Conservation (phyloP, 2,888 invertebrate genomes). For the Latrodectus hesperus region DNA sequence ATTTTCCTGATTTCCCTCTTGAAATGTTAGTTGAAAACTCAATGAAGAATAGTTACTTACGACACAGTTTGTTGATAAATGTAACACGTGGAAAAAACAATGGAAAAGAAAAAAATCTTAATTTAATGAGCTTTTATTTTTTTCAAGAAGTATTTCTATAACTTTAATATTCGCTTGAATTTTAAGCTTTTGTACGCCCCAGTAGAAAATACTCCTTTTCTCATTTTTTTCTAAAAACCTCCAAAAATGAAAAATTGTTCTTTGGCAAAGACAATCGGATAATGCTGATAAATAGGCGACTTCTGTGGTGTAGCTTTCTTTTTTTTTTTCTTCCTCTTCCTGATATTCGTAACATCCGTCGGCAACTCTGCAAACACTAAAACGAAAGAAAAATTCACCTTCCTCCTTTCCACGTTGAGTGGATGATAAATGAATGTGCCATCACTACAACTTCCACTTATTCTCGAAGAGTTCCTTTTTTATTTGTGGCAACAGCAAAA, state of each 20-base stretch:
- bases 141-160: too few relatives aligned
- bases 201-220: not conserved
- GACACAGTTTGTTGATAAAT: too few relatives aligned
- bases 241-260: conserved; percentile 35
- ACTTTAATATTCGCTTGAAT: too few relatives aligned
- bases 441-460: conserved; percentile 65
- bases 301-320: conserved; percentile 5
- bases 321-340: not conserved
- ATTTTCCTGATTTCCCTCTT: too few relatives aligned
- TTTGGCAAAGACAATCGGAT: conserved; percentile 46
- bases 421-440: conserved; percentile 64
- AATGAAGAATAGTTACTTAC: too few relatives aligned
- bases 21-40: too few relatives aligned
- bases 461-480: conserved; percentile 48
- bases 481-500: conserved; percentile 56
- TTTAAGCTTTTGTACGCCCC: not conserved
- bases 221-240: not conserved
- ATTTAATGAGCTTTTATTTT: too few relatives aligned
- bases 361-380: conserved; percentile 25
- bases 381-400: conserved; percentile 17
- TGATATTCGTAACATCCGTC: conserved; percentile 34
- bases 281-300: conserved; percentile 58
- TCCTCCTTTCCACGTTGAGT: conserved; percentile 16
- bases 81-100: too few relatives aligned
- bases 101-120: too few relatives aligned